Evolutionary conservation across 1,140 invertebrate genomes (phyloP), one percentile per base, ranked within the genome.

Genomic region (Zaprionus davidi): DNA sequence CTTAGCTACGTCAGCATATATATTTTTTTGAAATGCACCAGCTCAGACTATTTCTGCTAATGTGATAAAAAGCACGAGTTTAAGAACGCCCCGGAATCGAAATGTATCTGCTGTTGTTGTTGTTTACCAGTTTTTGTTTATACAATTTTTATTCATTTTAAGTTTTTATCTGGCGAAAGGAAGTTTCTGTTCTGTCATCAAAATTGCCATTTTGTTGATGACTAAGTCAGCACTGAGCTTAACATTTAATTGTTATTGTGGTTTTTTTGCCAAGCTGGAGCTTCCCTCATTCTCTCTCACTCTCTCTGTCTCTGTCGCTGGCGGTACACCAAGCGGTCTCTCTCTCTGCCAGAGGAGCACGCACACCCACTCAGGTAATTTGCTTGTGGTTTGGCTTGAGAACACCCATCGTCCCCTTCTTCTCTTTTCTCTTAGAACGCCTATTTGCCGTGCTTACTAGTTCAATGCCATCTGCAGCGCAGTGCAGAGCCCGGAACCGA

Each of bases 401-500:
- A 13, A 65, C 46, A 34, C 31, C 44, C 44, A 36, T 31, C 5
- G 1, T 2, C 2, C 17, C 38, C 38, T 41, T n/a, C n/a, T 17
- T n/a, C n/a, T 17, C 41, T 17, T 9, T 9, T n/a, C n/a, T 17
- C 41, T 7, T 0, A n/a, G 41, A 17, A 65, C 38, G 34, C 31
- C 36, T 51, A 28, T 31, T 2, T 5, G 26, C 36, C 11, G 5
- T 44, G 17, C 58, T 71, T 81, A 81, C 76, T 78, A 81, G 82
- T 85, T 85, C 82, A 84, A 65, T 84, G 81, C 78, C 70, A 70
- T 38, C 78, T 17, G n/a, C 7, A 46, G 57, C 58, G 41, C 41
- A 46, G 41, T 9, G 41, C n/a, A 46, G 41, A 85, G 53, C 55
- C 51, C 51, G 44, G 53, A 26, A 56, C 53, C 5, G 46, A 51